Base-by-base conservation (phyloP, 2,113 vertebrate genomes). In the Menura novaehollandiae region DNA sequence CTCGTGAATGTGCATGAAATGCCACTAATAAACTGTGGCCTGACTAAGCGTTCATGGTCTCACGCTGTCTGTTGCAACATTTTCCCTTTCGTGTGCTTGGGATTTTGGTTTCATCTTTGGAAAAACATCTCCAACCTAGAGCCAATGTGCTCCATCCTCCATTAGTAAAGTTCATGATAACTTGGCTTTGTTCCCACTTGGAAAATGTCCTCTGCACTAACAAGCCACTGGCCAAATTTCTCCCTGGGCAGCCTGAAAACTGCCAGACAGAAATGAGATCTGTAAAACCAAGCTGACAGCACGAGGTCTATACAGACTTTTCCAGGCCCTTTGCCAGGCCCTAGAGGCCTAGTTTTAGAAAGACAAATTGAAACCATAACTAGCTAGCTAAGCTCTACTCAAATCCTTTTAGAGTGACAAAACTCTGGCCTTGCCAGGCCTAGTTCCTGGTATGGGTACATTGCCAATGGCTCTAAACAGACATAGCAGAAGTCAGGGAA, bases 311-410 rank as follows among this genome's bases (percentile, higher is more conserved):
- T 77, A 82, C 66, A 69, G 93, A 85, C 39, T 90, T 96, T 96
- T 95, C 91, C 95, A 97, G 94, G 95, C 72, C 82, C 77, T 91
- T 90, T 95, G 91, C 91, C 89, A 96, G 85, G 63, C 71, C 67
- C 91, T 97, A 93, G 72, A 93, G 90, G 75, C 79, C 92, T 95
- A 88, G 82, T 92, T 96, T 93, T 90, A 95, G 76, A 77, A 94
- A 86, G 88, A 96, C 59, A 95, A 88, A 97, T 91, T 88, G 79
- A 94, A 95, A 94, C 64, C 63, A 77, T 86, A 95, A 88, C 72
- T 55, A 77, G 63, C 78, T 80, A 88, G 68, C 75, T 90, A 94
- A 63, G 72, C 72, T 89, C 30, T 90, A 24, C 15, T 84, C 35
- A 74, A 85, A 81, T 51, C 24, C 32, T 80, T 85, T 66, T 49